These are phyloP conservation scores for Lasioglossum calceatum DNA, from an alignment of 2,888 invertebrate species.

Conservation along the genomic window DNA sequence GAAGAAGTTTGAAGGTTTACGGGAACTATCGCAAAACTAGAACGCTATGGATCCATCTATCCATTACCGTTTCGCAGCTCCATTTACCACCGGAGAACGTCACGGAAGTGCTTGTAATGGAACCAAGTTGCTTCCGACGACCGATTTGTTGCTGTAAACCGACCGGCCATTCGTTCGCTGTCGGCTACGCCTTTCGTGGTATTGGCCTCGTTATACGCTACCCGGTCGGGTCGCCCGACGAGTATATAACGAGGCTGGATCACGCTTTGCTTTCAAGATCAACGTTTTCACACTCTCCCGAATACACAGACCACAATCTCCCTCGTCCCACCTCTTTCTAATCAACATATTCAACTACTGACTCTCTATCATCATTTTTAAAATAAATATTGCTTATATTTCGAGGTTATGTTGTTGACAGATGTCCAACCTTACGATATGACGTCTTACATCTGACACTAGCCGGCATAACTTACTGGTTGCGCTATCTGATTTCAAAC, in stretches of 20 bases:
- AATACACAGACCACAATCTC: not conserved
- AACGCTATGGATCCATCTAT: slow-evolving; percentile 27
- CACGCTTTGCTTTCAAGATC: not conserved
- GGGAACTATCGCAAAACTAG: not conserved
- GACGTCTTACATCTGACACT: no score
- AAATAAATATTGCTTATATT: no score
- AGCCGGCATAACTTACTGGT: no score
- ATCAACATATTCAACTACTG: not conserved
- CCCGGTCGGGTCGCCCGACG: not conserved
- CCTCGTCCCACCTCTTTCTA: not conserved
- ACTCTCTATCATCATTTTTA: no score
- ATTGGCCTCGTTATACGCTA: not conserved
- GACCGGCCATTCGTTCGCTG: slow-evolving; percentile 17
- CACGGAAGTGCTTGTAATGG: slow-evolving; percentile 25
- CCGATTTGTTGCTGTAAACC: slow-evolving; percentile 39
- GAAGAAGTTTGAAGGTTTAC: not conserved
- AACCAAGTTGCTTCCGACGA: slow-evolving; percentile 15
- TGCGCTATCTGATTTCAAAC: no score
- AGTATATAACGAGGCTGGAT: not conserved
- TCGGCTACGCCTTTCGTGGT: slow-evolving; percentile 23
- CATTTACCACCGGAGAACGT: slow-evolving; percentile 32
- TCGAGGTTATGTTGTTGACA: no score
- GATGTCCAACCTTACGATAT: no score
- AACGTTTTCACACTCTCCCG: not conserved
- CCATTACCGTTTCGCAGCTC: slow-evolving; percentile 40